Base-by-base conservation (phyloP, 2,113 vertebrate species). In the Scophthalmus maximus region DNA sequence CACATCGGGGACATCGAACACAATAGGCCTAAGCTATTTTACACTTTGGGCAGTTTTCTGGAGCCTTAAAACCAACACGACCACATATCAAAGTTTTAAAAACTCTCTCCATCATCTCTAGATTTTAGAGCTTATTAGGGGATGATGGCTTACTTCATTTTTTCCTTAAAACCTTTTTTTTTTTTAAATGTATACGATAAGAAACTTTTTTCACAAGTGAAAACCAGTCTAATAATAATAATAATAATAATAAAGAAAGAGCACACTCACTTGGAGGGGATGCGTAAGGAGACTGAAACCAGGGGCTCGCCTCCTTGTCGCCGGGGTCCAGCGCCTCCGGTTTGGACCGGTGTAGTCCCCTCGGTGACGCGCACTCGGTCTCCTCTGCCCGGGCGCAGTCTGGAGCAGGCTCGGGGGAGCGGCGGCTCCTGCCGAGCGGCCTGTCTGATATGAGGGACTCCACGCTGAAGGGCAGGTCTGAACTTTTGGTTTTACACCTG, bases 381-480 rank as follows among this genome's bases (percentile, higher is more conserved):
- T 88, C 87, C 56, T 85, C 87, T 2, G 57, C 3, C 42, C 58
- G 58, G 78, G 23, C 58, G 72, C 81, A 62, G 32, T 74, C 78
- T 36, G 86, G 57, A 0, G 78, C 72, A 4, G 79, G 47, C 34
- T 83, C 91, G 0, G 84, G 51, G 25, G 76, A 72, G 53, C 51
- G 74, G n/a, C 67, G 82, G 36, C 73, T 90, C 73, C 81, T 67
- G 36, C 82, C 66, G 1, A 68, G 75, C 12, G 81, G 81, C 77
- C 85, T 84, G 84, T 93, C 90, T 1, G 91, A 90, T 73, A 95
- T 94, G 65, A 95, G 89, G 8, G 94, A 94, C 11, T 95, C 93
- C 66, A 96, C 94, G 30, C 95, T 95, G 81, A 95, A 95, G 17
- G 94, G 88, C 55, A 95, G 88, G 40, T 91, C 82, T 42, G 74